Base-by-base conservation (phyloP, 1,140 invertebrate species). In the Nylanderia fulva region DNA sequence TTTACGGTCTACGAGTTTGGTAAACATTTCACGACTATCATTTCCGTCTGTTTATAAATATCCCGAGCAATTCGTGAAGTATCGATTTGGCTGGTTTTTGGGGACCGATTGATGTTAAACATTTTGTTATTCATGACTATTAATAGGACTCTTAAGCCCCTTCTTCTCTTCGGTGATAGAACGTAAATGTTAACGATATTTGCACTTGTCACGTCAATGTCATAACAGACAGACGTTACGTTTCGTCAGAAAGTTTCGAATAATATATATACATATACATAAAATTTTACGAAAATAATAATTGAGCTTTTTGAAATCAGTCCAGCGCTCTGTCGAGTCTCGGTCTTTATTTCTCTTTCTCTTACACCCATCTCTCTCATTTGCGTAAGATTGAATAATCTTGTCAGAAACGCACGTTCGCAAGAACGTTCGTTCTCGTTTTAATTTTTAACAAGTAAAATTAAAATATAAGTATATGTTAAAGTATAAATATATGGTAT, bases 271-370 rank as follows among this genome's bases (percentile, higher is more conserved):
- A 15, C 7, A 24, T 54, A 74, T 15, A 54, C 21, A 33, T 58
- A 2, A 11, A 68, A 74, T 63, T 27, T 56, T 0, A 15, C 6
- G 52, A 77, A 33, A 52, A 68, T 58, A 52, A 48, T 64, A 15
- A 24, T 60, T 54, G 0, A 15, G 27, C 42, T 54, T 88, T 60
- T 88, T 86, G 58, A 88, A 82, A 85, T 48, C 42, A 27, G 11
- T 88, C 86, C 83, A 88, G 48, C 48, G 15, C 45, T 63, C 45
- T 63, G 63, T 79, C 48, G 42, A 13, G 27, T 27, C n/a, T 24
- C 42, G 1, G n/a, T 1, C 9, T 45, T n/a, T 58, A 48, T 15
- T 15, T 56, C 11, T 61, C n/a, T 11, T 48, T 66, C 24, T 56
- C 27, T 77, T 15, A 5, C 7, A 11, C 58, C n/a, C 42, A 11